These are phyloP conservation scores for Acanthopagrus latus DNA, from an alignment of 2,797 vertebrate species.

Conservation along the genomic window DNA sequence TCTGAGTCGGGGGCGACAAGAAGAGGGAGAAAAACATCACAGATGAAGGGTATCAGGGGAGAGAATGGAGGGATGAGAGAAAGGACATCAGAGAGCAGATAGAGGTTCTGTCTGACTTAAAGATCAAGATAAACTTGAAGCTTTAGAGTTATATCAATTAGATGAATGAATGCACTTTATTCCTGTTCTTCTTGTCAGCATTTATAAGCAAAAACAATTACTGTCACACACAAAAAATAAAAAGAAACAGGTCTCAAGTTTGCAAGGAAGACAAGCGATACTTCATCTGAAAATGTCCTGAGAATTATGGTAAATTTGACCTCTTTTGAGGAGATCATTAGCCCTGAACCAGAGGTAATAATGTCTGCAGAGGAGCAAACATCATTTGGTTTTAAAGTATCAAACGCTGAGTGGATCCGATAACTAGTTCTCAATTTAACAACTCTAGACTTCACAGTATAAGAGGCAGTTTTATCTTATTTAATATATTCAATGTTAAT, in stretches of 20 bases:
- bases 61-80: background rate
- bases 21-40: background rate
- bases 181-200: background rate
- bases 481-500: too few species aligned
- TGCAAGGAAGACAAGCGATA: background rate
- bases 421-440: background rate
- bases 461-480: background rate
- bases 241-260: background rate
- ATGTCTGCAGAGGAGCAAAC: background rate
- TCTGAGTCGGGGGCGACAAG: background rate
- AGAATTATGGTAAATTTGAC: background rate
- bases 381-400: background rate
- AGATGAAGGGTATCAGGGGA: background rate
- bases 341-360: background rate
- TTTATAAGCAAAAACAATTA: constrained; percentile 11
- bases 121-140: background rate
- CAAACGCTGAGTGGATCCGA: background rate
- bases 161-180: background rate
- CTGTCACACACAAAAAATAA: background rate
- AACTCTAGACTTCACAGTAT: background rate
- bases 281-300: background rate
- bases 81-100: background rate
- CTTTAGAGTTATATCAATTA: background rate
- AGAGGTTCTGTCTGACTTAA: background rate
- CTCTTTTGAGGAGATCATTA: background rate